phyloP scores from a whole-genome alignment of 2,113 vertebrate species.

The Stegostoma tigrinum region DNA sequence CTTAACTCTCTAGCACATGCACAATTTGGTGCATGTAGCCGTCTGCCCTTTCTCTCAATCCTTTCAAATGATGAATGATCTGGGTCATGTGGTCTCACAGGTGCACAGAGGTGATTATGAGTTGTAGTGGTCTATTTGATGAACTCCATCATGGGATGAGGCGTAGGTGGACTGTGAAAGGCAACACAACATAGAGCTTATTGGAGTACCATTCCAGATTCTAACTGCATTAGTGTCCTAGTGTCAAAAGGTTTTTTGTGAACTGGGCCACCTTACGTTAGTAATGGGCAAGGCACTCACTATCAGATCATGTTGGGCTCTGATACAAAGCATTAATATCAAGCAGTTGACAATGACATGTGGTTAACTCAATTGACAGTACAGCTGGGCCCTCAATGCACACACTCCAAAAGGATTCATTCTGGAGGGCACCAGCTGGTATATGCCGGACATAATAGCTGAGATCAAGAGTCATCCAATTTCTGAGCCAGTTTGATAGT shows the following conservation, averaged over 20 bases:
- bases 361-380: background rate
- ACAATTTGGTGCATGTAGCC: too few relatives aligned
- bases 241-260: background rate
- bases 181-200: background rate
- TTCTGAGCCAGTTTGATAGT: background rate
- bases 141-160: background rate
- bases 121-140: background rate
- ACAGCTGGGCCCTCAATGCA: background rate
- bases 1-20: too few relatives aligned
- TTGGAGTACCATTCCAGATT: background rate
- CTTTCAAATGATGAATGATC: background rate
- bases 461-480: background rate
- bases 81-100: background rate
- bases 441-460: background rate
- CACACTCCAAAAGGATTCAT: background rate
- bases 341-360: background rate
- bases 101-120: background rate
- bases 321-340: background rate
- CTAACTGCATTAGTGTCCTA: background rate
- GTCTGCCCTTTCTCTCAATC: background rate
- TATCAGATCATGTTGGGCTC: background rate
- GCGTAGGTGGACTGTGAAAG: background rate
- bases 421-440: background rate
- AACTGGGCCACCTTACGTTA: background rate
- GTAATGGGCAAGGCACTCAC: background rate